A percentile compares a stretch with the other conserved stretches of the same genome.
Evolutionary conservation across 2,888 invertebrate species (phyloP).

Genomic region (Drosophila pegasa): DNA sequence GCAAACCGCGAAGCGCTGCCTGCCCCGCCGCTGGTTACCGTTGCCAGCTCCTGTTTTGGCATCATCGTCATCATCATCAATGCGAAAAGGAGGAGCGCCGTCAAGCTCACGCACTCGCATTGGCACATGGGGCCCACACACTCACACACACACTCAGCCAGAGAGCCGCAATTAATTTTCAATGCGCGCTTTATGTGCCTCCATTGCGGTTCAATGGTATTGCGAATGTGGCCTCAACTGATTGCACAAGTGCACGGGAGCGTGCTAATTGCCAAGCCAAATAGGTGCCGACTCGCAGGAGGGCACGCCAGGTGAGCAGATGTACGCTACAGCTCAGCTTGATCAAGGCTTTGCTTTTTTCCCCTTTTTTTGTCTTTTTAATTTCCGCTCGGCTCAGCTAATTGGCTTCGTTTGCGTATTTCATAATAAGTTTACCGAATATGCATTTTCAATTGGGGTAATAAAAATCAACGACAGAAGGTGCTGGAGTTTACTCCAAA

Average conservation of each 20-base stretch:
- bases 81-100: slow-evolving; percentile 25
- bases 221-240: slow-evolving; percentile 32
- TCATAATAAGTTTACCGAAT: slow-evolving; percentile 7
- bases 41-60: slow-evolving; percentile 9
- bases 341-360: slow-evolving; percentile 29
- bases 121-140: slow-evolving; percentile 18
- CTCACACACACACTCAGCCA: slow-evolving; percentile 13
- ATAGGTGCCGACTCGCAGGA: slow-evolving; percentile 24
- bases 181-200: slow-evolving; percentile 75
- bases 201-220: slow-evolving; percentile 52
- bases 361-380: not conserved
- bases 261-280: slow-evolving; percentile 68
- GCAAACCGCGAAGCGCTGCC: slow-evolving; percentile 58
- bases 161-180: slow-evolving; percentile 74
- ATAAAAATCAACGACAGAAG: not conserved
- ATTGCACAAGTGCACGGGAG: slow-evolving; percentile 49
- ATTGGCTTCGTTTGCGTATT: slow-evolving; percentile 1
- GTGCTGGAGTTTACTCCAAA: not conserved
- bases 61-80: slow-evolving; percentile 19
- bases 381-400: slow-evolving; percentile 8
- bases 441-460: not conserved
- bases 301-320: not conserved
- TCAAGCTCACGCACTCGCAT: slow-evolving; percentile 45
- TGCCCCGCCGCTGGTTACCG: slow-evolving; percentile 10
- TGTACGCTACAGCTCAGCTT: slow-evolving; percentile 28